Percentiles rank a stretch among this genome's conserved stretches.
These are phyloP conservation scores for Amblyteles armatorius DNA, from an alignment of 2,888 invertebrate species.

Conservation along the genomic window DNA sequence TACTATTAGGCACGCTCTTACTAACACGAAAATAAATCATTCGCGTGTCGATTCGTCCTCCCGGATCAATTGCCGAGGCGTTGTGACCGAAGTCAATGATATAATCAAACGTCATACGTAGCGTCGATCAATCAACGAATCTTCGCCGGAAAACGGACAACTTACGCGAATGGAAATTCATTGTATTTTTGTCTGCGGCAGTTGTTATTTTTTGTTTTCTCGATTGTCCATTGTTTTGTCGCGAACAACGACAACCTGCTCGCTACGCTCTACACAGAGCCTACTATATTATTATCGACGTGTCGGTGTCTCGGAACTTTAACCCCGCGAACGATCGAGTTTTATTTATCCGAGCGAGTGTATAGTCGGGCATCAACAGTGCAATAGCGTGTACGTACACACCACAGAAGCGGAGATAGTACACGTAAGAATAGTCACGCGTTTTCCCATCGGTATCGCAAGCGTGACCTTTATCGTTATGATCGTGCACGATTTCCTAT, in stretches of 20 bases:
- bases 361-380: background rate
- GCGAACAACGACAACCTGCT: slow-evolving; percentile 6
- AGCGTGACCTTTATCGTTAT: slow-evolving; percentile 31
- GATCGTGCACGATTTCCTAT: slow-evolving; percentile 27
- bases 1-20: slow-evolving; percentile 24
- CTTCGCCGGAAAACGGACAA: background rate
- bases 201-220: background rate
- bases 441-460: slow-evolving; percentile 24
- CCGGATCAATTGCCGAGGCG: slow-evolving; percentile 27
- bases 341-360: slow-evolving; percentile 16
- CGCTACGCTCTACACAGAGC: background rate
- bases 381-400: background rate
- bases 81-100: background rate
- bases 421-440: slow-evolving; percentile 18
- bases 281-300: background rate
- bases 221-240: background rate
- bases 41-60: slow-evolving; percentile 6
- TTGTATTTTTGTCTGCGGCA: background rate
- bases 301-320: slow-evolving; percentile 25
- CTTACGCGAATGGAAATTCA: background rate
- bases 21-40: slow-evolving; percentile 14
- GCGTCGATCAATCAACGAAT: background rate
- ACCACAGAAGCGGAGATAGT: slow-evolving; percentile 6
- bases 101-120: background rate
- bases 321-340: slow-evolving; percentile 32